These are phyloP conservation scores for Aramus guarauna DNA, from an alignment of 2,113 vertebrate species.

Conservation along the genomic window DNA sequence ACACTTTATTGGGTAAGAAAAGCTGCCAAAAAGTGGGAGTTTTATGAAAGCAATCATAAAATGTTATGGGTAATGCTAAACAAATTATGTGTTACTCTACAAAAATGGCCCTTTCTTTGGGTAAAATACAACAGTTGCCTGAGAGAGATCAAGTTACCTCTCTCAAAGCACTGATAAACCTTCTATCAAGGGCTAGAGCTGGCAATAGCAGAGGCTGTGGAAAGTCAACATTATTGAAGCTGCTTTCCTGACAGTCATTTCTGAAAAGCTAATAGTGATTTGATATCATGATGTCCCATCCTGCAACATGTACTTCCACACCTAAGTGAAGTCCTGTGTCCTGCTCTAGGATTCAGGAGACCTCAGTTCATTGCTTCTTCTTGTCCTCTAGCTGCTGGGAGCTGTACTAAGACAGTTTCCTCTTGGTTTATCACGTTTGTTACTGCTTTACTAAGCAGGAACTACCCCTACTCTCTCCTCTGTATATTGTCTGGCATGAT, in stretches of 20 bases:
- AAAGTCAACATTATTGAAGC: not conserved
- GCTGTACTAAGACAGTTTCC: not conserved
- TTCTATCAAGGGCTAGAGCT: not conserved
- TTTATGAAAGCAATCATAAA: slow-evolving; percentile 55
- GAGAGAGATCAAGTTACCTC: not conserved
- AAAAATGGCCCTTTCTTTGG: not conserved
- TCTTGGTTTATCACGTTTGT: not conserved
- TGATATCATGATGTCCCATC: not conserved
- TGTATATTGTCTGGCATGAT: not conserved
- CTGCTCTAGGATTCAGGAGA: not conserved
- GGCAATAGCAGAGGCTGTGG: not conserved
- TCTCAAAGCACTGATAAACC: slow-evolving; percentile 11
- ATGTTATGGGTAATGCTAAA: slow-evolving; percentile 50
- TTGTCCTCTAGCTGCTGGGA: not conserved
- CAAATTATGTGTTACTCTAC: slow-evolving; percentile 41
- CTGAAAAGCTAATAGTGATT: not conserved
- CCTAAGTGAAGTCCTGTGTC: not conserved
- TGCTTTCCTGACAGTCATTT: not conserved
- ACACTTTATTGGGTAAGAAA: slow-evolving; percentile 26
- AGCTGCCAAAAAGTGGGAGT: slow-evolving; percentile 47
- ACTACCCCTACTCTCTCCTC: not conserved
- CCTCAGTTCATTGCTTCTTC: not conserved
- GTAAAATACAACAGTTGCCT: slow-evolving; percentile 11
- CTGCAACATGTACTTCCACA: not conserved
- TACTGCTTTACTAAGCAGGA: not conserved